Evolutionary conservation across 2,113 vertebrate species (phyloP).

Genomic region (Cavia aperea): DNA sequence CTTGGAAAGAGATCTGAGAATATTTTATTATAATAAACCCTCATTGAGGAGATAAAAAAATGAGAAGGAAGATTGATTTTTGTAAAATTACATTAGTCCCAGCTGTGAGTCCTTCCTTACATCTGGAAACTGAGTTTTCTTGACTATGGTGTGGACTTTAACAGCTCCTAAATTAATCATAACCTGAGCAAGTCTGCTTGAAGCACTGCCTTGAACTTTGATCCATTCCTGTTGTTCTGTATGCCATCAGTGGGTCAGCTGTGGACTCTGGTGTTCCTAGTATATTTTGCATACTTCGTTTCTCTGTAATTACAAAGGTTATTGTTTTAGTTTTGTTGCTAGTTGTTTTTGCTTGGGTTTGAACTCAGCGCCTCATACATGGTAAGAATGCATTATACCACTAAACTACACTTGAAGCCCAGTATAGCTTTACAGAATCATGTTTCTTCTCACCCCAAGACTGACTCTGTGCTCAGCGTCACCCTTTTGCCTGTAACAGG

Average conservation of each 20-base stretch:
- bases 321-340: not conserved
- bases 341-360: not conserved
- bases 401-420: no score
- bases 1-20: not conserved
- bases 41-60: not conserved
- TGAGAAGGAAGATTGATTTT: not conserved
- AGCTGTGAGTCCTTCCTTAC: not conserved
- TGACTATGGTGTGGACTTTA: not conserved
- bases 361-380: not conserved
- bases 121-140: not conserved
- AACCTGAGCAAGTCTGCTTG: not conserved
- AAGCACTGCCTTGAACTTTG: not conserved
- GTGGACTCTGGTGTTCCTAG: not conserved
- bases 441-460: not conserved
- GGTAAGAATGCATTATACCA: not conserved
- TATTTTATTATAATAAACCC: constrained; percentile 34
- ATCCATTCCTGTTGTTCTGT: not conserved
- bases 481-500: not conserved
- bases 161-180: not conserved
- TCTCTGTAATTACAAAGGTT: not conserved
- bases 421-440: not conserved
- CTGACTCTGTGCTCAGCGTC: not conserved
- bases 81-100: constrained; percentile 9
- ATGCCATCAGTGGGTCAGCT: not conserved
- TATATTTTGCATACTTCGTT: not conserved